Evolutionary conservation across 2,113 vertebrate genomes (phyloP), one percentile per base, ranked within the genome.

Genomic region (Prochilodus magdalenae): DNA sequence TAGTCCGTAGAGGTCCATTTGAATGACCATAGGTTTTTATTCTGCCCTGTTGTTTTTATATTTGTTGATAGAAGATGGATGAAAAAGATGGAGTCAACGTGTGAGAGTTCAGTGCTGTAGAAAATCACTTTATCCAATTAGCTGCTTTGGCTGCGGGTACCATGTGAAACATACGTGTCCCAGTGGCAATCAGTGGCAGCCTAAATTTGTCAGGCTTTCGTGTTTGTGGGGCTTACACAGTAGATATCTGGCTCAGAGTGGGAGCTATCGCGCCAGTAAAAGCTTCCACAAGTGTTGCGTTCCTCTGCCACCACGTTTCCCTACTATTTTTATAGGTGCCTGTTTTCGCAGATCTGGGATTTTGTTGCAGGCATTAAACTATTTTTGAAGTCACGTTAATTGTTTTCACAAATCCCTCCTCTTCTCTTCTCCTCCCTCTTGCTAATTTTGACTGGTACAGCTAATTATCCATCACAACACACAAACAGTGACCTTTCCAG

Each of bases 111-210:
- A 75, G 63, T 80, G 22, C 51, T 79, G 65, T 75, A 80, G 66
- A 69, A 77, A 71, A 81, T 73, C 36, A 40, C 59, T 80, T 72
- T 74, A 78, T 81, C 80, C 77, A 72, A 86, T 87, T 85, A 87
- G 80, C 71, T 78, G 53, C 30, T 71, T 81, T 82, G 81, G 72
- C 77, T 83, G 75, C 75, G 59, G 55, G 66, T 29, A n/a, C 57
- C 20, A 36, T 74, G 67, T 75, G 75, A 77, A 85, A 85, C 49
- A 49, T 18, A 66, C 66, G 63, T 76, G 71, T 84, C 82, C 80
- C 77, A 84, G 70, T 81, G 73, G 84, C 84, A 72, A 69, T 79
- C 66, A 73, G 55, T 49, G 60, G 24, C 73, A 66, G 83, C 69
- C 81, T 76, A 80, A 73, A 80, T 76, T 84, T 84, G 83, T 86